Conservation (phyloP, 2,888 invertebrate species). For the Phalera bucephala region DNA sequence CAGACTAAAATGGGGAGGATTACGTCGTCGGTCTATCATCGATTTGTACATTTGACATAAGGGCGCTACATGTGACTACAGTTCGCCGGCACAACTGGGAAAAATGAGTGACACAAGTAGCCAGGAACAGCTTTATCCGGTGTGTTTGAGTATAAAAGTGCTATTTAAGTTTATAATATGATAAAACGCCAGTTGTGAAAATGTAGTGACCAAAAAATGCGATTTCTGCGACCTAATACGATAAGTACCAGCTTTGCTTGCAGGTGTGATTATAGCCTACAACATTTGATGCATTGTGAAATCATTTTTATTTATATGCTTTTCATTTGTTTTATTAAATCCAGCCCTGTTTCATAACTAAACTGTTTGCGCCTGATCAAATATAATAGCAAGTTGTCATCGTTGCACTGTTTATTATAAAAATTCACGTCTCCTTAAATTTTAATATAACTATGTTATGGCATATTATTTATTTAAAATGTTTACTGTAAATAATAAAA, state of each 20-base stretch:
- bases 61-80: slow-evolving; percentile 11
- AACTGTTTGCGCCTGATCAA: slow-evolving; percentile 21
- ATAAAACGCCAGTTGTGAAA: background rate
- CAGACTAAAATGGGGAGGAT: slow-evolving; percentile 28
- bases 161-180: background rate
- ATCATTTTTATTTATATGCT: too few relatives aligned
- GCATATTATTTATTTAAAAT: too few relatives aligned
- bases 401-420: background rate
- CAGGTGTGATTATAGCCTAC: slow-evolving; percentile 13
- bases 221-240: background rate
- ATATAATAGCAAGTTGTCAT: slow-evolving; percentile 21
- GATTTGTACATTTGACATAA: slow-evolving; percentile 26
- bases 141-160: slow-evolving; percentile 20
- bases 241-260: slow-evolving; percentile 8
- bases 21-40: slow-evolving; percentile 24
- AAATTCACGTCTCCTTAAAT: background rate
- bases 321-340: too few relatives aligned
- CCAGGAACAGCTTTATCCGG: slow-evolving; percentile 28
- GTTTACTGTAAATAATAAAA: too few relatives aligned
- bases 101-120: slow-evolving; percentile 35
- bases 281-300: too few relatives aligned
- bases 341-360: too few relatives aligned
- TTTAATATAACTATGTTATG: too few relatives aligned
- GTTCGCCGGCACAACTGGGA: slow-evolving; percentile 3
- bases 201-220: background rate